phyloP scores from a whole-genome alignment of 2,888 invertebrate genomes.

The Ctenicera cuprea region DNA sequence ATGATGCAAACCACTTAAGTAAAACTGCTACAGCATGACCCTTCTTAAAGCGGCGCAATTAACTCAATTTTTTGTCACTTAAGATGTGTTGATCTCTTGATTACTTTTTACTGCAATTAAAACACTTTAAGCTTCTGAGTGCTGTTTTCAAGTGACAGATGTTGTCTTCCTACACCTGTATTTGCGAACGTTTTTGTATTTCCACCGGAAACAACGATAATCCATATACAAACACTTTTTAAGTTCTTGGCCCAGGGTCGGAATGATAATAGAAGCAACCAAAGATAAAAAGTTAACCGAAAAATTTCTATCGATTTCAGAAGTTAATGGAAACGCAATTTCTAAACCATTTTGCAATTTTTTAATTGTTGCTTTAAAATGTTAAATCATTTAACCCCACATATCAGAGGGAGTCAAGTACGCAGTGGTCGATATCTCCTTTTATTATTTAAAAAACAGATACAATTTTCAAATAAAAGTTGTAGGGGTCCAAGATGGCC shows the following conservation, averaged over 20 bases:
- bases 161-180: conserved; percentile 54
- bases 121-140: conserved; percentile 45
- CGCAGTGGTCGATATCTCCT: no score
- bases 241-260: neutral
- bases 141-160: conserved; percentile 52
- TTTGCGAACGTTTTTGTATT: conserved; percentile 51
- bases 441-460: no score
- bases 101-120: conserved; percentile 56
- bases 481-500: no score
- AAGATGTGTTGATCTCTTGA: conserved; percentile 48
- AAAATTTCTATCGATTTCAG: no score
- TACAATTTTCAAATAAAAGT: no score
- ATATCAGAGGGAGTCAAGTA: no score
- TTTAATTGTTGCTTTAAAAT: no score
- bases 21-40: conserved; percentile 39
- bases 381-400: no score
- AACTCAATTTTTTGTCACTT: conserved; percentile 51
- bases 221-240: conserved; percentile 50
- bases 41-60: conserved; percentile 46
- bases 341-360: no score
- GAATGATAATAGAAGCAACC: neutral
- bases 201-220: conserved; percentile 54
- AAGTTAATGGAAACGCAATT: no score
- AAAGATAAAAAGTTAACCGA: no score
- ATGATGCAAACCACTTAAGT: conserved; percentile 48